A percentile compares a stretch with the other conserved stretches of the same genome.
Conservation (phyloP, 2,797 vertebrate genomes). For the Rhinatrema bivittatum region DNA sequence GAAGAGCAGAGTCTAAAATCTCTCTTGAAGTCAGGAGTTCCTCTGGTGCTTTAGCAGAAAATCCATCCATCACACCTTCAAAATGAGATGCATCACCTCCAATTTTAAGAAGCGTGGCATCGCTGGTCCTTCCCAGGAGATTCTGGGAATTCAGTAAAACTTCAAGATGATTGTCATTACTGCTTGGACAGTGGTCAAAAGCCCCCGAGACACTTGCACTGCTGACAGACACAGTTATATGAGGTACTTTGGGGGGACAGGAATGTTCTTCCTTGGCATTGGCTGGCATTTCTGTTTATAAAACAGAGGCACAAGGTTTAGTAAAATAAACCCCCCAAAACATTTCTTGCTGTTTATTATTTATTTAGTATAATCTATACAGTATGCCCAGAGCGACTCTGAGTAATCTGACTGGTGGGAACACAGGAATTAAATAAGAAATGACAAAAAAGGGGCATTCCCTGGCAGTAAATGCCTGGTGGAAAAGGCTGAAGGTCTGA, state of each 20-base stretch:
- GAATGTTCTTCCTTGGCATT: constrained; percentile 85
- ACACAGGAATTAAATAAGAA: too few relatives aligned
- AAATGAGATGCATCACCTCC: constrained; percentile 65
- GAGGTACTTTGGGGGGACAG: constrained; percentile 86
- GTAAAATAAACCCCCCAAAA: too few relatives aligned
- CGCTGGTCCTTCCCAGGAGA: constrained; percentile 65
- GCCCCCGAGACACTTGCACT: constrained; percentile 55
- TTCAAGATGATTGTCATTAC: constrained; percentile 74
- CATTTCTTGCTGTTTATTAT: too few relatives aligned
- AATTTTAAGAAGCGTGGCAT: constrained; percentile 72
- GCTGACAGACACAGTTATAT: constrained; percentile 75
- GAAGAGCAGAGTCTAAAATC: constrained; percentile 79
- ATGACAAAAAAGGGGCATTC: too few relatives aligned
- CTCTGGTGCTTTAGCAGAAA: constrained; percentile 63
- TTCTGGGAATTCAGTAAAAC: constrained; percentile 71
- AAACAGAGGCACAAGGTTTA: too few relatives aligned
- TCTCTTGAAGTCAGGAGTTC: constrained; percentile 75
- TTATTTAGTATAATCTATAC: too few relatives aligned
- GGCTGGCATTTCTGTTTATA: constrained; percentile 86
- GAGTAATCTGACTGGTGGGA: too few relatives aligned
- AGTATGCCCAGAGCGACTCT: too few relatives aligned
- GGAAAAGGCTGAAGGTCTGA: too few relatives aligned
- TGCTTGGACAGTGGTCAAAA: constrained; percentile 67
- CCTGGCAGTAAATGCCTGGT: too few relatives aligned
- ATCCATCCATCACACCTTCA: constrained; percentile 70